Conservation (phyloP, 2,888 invertebrate species). For the Ormia ochracea region DNA sequence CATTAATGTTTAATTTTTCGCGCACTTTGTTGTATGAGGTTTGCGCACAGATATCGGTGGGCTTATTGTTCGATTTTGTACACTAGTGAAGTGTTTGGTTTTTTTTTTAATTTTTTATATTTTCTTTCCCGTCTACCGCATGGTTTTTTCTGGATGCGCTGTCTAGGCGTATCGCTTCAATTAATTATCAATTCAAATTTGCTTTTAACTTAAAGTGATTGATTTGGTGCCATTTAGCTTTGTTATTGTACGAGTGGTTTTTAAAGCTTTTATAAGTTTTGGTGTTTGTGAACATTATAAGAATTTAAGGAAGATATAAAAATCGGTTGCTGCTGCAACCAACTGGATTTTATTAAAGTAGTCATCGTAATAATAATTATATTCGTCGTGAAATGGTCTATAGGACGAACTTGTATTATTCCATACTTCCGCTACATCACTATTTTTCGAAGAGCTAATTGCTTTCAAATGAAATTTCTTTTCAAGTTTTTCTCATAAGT, state of each 20-base stretch:
- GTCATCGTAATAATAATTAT: no score
- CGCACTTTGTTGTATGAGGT: not conserved
- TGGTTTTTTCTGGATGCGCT: not conserved
- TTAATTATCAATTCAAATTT: conserved; percentile 11
- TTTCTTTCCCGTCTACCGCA: not conserved
- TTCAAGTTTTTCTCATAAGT: no score
- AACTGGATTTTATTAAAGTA: no score
- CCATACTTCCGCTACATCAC: no score
- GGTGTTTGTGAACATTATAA: not conserved
- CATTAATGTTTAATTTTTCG: not conserved
- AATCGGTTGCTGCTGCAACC: no score
- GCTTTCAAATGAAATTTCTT: no score
- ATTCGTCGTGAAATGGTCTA: no score
- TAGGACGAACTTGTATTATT: no score
- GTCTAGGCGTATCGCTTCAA: not conserved
- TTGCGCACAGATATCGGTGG: not conserved
- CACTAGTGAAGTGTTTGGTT: not conserved
- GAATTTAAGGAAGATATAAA: no score
- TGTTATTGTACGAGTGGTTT: not conserved
- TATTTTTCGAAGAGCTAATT: no score
- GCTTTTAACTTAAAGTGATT: not conserved
- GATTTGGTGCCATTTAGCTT: not conserved
- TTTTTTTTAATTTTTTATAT: not conserved
- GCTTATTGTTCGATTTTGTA: not conserved
- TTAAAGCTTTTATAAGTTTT: not conserved